Base-by-base conservation (phyloP, 1,140 invertebrate genomes). In the Lepidostoma basale region DNA sequence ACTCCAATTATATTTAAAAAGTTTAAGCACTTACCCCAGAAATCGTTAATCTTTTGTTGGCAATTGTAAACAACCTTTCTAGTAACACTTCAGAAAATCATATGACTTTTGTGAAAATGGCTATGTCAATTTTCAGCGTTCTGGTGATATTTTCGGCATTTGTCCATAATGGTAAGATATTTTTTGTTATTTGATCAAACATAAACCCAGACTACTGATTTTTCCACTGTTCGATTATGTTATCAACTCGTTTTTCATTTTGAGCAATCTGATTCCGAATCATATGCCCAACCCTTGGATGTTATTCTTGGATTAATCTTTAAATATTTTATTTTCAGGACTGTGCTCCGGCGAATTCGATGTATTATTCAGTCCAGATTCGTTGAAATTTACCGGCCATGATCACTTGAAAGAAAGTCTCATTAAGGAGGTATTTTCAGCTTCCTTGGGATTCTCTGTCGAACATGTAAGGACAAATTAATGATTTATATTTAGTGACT, bases 371-470 rank as follows among this genome's bases (percentile, higher is more conserved):
- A 86, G 83, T 74, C 89, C 90, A 18, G 79, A 84, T 28, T 88
- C 87, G 70, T 78, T 92, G 40, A 79, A 82, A 56, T 92, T 92
- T 75, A 83, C 85, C 72, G 88, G 88, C 30, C 84, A 85, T 72
- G 83, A 87, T 66, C 74, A 80, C 22, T 70, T 89, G 3, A 82
- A 85, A 66, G 84, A 90, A 74, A 88, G 86, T 64, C 78, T 86
- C 16, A 77, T 91, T 1, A 88, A 88, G 74, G 90, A 93, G 79
- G 83, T 93, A n/a, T 87, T 90, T 70, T 87, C 86, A 25, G 88
- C 89, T 59, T 80, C 86, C 52, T 79, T 92, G 70, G 91, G 91
- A 59, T 87, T 88, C 58, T 88, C 90, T 9, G 86, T 87, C 14
- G 83, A 83, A 72, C 81, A 85, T 62, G 75, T 77, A 59, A 73